These are phyloP conservation scores for Epinotia demarniana DNA, from an alignment of 2,888 invertebrate species.

Conservation along the genomic window DNA sequence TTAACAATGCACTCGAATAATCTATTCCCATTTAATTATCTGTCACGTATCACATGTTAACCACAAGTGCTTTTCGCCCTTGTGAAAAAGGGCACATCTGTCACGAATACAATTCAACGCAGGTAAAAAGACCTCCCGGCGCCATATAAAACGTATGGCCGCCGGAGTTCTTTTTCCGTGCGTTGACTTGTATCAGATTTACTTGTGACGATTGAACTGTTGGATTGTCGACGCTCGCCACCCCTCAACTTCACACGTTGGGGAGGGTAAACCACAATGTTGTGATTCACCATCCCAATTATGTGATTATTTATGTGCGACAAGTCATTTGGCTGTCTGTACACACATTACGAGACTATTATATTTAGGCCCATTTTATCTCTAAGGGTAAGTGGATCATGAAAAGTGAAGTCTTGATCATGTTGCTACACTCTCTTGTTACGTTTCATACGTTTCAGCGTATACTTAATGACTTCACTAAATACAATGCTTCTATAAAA, in stretches of 20 bases:
- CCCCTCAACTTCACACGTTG: slow-evolving; percentile 45
- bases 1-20: slow-evolving; percentile 36
- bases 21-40: slow-evolving; percentile 45
- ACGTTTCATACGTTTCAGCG: too few species aligned
- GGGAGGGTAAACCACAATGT: slow-evolving; percentile 59
- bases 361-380: slow-evolving; percentile 49
- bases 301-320: slow-evolving; percentile 80
- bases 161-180: too few species aligned
- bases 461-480: too few species aligned
- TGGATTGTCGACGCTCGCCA: background rate
- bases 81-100: slow-evolving; percentile 2
- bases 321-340: slow-evolving; percentile 59
- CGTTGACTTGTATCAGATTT: background rate
- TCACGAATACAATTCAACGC: background rate
- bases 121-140: too few species aligned
- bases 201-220: background rate
- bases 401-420: too few species aligned
- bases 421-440: too few species aligned
- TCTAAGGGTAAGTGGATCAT: background rate
- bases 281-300: slow-evolving; percentile 74
- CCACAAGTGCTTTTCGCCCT: slow-evolving; percentile 27
- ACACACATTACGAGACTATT: slow-evolving; percentile 56
- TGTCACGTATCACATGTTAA: slow-evolving; percentile 39
- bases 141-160: too few species aligned
- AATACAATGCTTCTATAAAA: too few species aligned